Evolutionary conservation across 2,888 invertebrate genomes (phyloP).

Genomic region (Morinoia aosen): DNA sequence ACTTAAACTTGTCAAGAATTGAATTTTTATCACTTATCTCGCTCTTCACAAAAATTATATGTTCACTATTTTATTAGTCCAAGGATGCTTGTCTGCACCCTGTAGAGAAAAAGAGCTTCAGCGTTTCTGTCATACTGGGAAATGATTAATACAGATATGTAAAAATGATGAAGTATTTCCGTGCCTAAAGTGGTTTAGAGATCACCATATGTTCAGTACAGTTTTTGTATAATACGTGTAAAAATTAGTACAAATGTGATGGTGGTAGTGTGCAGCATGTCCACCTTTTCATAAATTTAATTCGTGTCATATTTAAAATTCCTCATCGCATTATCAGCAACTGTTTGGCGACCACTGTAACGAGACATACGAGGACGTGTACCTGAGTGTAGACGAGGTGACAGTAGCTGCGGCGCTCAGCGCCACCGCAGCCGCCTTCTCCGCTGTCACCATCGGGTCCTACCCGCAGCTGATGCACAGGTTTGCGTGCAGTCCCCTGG

Average conservation of each 20-base stretch:
- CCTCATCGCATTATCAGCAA: constrained; percentile 24
- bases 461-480: constrained; percentile 73
- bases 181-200: too few species aligned
- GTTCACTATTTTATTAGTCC: too few species aligned
- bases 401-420: constrained; percentile 72
- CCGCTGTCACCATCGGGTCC: constrained; percentile 75
- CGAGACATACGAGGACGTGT: constrained; percentile 49
- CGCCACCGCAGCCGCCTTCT: constrained; percentile 73
- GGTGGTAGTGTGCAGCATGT: background rate
- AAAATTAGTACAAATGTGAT: background rate
- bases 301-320: background rate
- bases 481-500: constrained; percentile 52
- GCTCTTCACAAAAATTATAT: too few species aligned
- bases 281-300: background rate
- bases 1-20: too few species aligned
- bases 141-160: too few species aligned
- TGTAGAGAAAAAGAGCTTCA: too few species aligned
- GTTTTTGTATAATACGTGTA: background rate
- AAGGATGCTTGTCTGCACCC: too few species aligned
- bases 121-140: too few species aligned
- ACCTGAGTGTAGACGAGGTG: constrained; percentile 69
- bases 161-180: too few species aligned
- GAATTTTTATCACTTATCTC: too few species aligned
- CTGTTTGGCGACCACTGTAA: constrained; percentile 45
- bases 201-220: background rate